Evolutionary conservation across 2,888 invertebrate genomes (phyloP).

Genomic region (Trichopoda pennipes): DNA sequence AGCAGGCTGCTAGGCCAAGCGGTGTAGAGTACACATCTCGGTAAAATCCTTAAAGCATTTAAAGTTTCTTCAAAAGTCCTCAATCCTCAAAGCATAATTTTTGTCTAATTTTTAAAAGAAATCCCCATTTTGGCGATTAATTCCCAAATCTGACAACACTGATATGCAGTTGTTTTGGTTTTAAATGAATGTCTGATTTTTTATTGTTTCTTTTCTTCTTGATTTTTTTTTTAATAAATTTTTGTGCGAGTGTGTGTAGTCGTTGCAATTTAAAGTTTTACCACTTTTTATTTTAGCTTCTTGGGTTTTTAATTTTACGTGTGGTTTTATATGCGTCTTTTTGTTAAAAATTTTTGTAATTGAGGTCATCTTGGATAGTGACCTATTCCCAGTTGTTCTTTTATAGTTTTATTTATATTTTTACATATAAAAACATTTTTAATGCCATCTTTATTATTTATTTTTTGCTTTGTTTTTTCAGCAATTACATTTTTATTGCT

Average conservation of each 20-base stretch:
- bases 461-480: no score
- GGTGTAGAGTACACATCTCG: no score
- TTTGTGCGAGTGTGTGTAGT: conserved; percentile 35
- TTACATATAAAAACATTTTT: no score
- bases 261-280: conserved; percentile 38
- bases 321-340: not conserved
- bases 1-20: no score
- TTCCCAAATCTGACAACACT: no score
- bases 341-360: conserved; percentile 39
- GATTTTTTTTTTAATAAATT: not conserved
- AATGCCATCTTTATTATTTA: no score
- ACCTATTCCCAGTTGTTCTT: conserved; percentile 33
- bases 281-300: not conserved
- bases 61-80: no score
- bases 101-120: no score
- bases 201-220: conserved; percentile 1
- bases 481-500: no score
- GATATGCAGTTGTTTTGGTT: conserved; percentile 37
- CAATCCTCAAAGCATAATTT: no score
- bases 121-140: no score
- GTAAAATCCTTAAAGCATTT: no score
- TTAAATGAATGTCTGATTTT: conserved; percentile 3
- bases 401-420: not conserved
- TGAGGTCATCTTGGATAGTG: conserved; percentile 58
- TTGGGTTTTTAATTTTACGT: not conserved